Percentiles rank a stretch among this genome's conserved stretches.
These are phyloP conservation scores for Hyla sarda DNA, from an alignment of 2,113 vertebrate species.

Conservation along the genomic window DNA sequence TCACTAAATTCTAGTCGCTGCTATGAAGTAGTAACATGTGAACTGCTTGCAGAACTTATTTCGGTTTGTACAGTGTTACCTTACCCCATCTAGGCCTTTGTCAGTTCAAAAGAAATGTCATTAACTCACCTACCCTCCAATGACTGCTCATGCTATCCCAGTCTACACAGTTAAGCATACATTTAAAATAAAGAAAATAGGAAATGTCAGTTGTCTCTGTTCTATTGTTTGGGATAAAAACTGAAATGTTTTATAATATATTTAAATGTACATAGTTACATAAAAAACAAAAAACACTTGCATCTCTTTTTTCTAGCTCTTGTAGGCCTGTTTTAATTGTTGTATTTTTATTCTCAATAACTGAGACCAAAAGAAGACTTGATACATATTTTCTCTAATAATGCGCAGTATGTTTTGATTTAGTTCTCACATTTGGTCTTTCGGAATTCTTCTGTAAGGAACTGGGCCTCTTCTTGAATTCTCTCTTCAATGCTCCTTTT, in stretches of 20 bases:
- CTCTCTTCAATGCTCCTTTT: constrained; percentile 49
- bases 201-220: neutral
- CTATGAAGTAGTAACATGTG: neutral
- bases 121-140: neutral
- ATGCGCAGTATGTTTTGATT: neutral
- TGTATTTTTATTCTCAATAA: too few species aligned
- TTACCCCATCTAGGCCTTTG: neutral
- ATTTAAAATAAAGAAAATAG: neutral
- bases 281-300: too few species aligned
- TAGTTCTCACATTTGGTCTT: constrained; percentile 62
- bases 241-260: too few species aligned
- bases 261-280: too few species aligned
- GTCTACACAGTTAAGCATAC: neutral
- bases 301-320: too few species aligned
- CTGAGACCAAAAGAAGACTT: too few species aligned
- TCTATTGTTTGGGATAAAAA: neutral
- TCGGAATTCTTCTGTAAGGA: constrained; percentile 61
- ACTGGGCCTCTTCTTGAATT: constrained; percentile 41
- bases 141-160: neutral
- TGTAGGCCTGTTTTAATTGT: too few species aligned
- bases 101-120: neutral
- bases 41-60: neutral
- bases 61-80: neutral
- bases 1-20: too few species aligned
- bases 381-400: neutral